Evolutionary conservation across 1,140 invertebrate species (phyloP).

Genomic region (Pseudomyrmex gracilis): DNA sequence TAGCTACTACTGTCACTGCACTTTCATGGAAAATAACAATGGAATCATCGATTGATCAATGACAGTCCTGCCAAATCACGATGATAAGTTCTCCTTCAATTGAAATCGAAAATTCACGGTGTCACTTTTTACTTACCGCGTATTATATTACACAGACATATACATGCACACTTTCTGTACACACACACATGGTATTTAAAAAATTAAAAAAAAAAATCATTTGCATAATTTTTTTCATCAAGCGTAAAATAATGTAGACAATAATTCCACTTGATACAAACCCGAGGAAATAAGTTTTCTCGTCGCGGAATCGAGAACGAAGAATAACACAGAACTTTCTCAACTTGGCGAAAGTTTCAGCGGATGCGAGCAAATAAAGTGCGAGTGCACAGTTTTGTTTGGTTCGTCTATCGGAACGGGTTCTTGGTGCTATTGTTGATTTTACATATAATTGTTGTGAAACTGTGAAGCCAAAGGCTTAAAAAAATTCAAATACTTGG

Average conservation of each 20-base stretch:
- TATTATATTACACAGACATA: neutral
- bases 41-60: slow-evolving; percentile 21
- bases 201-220: neutral
- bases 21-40: slow-evolving; percentile 46
- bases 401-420: slow-evolving; percentile 16
- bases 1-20: slow-evolving; percentile 6
- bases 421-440: slow-evolving; percentile 21
- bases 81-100: neutral
- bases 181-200: neutral
- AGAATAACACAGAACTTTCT: slow-evolving; percentile 62
- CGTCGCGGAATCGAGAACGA: slow-evolving; percentile 28
- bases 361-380: slow-evolving; percentile 17
- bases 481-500: neutral
- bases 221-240: neutral
- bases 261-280: slow-evolving; percentile 4
- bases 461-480: neutral
- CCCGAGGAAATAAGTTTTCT: slow-evolving; percentile 45
- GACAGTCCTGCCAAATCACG: slow-evolving; percentile 14
- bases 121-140: neutral
- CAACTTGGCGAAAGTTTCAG: slow-evolving; percentile 56
- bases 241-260: neutral
- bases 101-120: neutral
- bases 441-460: neutral
- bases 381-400: slow-evolving; percentile 4
- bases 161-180: neutral